These are phyloP conservation scores for Parapsyche elsis DNA, from an alignment of 1,140 invertebrate genomes.

Conservation along the genomic window DNA sequence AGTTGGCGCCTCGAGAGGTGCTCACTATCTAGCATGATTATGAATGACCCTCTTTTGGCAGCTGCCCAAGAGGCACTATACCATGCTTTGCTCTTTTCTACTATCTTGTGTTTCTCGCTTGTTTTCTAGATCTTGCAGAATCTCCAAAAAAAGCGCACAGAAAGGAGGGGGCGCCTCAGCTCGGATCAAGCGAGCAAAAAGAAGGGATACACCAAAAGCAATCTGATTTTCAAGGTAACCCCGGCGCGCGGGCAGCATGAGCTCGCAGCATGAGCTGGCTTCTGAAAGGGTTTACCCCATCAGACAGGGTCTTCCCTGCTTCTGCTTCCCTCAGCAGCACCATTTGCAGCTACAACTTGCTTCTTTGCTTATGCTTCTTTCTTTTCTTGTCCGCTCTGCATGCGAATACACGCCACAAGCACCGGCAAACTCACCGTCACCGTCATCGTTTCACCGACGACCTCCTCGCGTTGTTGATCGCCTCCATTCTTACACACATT, in stretches of 20 bases:
- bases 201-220: constrained; percentile 92
- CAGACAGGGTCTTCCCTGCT: constrained; percentile 61
- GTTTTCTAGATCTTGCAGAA: constrained; percentile 96
- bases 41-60: constrained; percentile 60
- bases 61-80: constrained; percentile 56
- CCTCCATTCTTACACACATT: constrained; percentile 38
- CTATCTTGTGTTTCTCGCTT: constrained; percentile 81
- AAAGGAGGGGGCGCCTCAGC: constrained; percentile 91
- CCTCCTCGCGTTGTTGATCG: constrained; percentile 60
- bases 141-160: constrained; percentile 96
- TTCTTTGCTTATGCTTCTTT: constrained; percentile 53
- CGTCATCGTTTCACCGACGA: constrained; percentile 57
- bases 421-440: constrained; percentile 49
- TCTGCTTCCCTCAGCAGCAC: constrained; percentile 58
- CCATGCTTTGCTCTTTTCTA: constrained; percentile 69
- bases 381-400: constrained; percentile 53
- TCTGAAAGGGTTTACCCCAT: constrained; percentile 60
- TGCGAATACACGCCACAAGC: constrained; percentile 55
- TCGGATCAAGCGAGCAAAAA: constrained; percentile 89
- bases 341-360: constrained; percentile 51
- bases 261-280: constrained; percentile 67
- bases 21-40: constrained; percentile 55
- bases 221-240: constrained; percentile 97
- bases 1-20: constrained; percentile 49
- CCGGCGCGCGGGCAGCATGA: constrained; percentile 66